Base-by-base conservation (phyloP, 1,140 invertebrate species). In the Philotrypesis tridentata region DNA sequence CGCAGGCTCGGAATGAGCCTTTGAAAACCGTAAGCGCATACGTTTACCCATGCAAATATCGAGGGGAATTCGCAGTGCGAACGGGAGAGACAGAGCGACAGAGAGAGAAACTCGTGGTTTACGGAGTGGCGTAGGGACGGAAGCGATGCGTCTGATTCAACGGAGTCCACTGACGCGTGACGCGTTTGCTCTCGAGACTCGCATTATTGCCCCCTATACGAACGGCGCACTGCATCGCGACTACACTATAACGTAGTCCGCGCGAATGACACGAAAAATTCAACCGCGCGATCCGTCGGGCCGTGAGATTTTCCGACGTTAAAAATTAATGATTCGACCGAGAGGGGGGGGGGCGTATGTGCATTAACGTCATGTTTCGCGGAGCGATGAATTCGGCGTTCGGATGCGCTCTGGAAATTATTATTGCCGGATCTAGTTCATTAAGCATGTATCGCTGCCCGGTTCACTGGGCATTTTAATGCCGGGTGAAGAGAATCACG, bases 121-220 rank as follows among this genome's bases (percentile, higher is more conserved):
- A 6, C 48, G 48, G 21, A 55, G 2, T n/a, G n/a, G n/a, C n/a
- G n/a, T 55, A 55, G 48, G 48, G 48, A 14, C 48, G n/a, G 48
- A 55, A 55, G 48, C 48, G 48, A 55, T 55, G 48, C 21, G 21
- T 0, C 48, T 14, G 48, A 55, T 33, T 37, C 31, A 29, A 70
- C 31, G n/a, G 48, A 65, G 67, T n/a, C 23, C 67, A 70, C 37
- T 70, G 29, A 33, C 67, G 67, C 67, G 17, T 29, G 67, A 33
- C 67, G 9, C 37, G 31, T 70, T 70, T 70, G 67, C 67, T 2
- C 17, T 29, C 31, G 31, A 70, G 31, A 40, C 33, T 23, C n/a
- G n/a, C n/a, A n/a, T n/a, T n/a, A n/a, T n/a, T 23, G 21, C 7
- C 48, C n/a, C 17, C 48, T n/a, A 25, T 27, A 55, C 21, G 48